These are phyloP conservation scores for Eurystomus glaucurus DNA, from an alignment of 2,797 vertebrate genomes.

Conservation along the genomic window DNA sequence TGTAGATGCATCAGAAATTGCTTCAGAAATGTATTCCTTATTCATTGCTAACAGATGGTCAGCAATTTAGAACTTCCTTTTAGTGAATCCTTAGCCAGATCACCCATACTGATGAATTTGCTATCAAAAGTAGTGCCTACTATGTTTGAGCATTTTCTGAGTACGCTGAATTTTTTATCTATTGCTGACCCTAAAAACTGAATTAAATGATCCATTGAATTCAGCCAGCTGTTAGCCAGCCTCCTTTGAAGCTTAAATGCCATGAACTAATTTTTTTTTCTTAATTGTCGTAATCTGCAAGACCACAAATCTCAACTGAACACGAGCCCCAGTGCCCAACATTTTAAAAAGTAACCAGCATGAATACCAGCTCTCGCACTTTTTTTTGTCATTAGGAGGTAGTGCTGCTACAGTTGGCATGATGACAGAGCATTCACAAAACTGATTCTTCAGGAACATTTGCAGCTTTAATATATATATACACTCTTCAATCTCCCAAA, in stretches of 20 bases:
- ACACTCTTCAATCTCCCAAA: background rate
- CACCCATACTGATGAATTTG: background rate
- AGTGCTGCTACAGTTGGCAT: background rate
- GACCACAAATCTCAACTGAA: background rate
- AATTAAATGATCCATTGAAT: background rate
- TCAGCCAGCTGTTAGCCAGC: background rate
- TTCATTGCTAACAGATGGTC: background rate
- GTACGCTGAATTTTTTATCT: background rate
- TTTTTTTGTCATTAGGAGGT: background rate
- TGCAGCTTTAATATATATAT: background rate
- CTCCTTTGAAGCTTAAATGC: background rate
- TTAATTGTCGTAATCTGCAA: background rate
- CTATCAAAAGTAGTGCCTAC: background rate
- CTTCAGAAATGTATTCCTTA: background rate
- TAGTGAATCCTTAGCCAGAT: background rate
- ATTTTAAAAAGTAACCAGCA: background rate
- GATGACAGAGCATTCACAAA: background rate
- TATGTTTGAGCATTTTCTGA: background rate
- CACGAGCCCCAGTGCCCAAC: background rate
- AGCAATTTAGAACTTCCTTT: constrained; percentile 4
- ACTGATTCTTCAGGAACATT: background rate
- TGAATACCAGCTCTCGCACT: background rate
- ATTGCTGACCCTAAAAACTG: background rate
- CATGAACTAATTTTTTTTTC: background rate
- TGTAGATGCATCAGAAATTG: background rate